These are phyloP conservation scores for Chrysopilus asiliformis DNA, from an alignment of 2,888 invertebrate species.

Conservation along the genomic window DNA sequence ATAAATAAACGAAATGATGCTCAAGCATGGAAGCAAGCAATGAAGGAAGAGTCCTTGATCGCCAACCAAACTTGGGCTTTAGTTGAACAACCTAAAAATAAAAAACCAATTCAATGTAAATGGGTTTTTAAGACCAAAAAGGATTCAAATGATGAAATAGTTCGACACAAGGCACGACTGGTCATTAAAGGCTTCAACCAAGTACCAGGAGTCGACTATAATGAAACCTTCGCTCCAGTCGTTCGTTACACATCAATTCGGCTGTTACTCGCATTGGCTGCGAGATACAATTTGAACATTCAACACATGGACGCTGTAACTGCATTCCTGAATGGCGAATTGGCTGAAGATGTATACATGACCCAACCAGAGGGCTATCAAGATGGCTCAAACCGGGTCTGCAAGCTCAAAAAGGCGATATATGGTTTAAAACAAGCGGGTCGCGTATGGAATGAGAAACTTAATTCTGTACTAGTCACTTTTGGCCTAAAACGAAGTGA, in stretches of 20 bases:
- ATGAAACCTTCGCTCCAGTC: slow-evolving; percentile 14
- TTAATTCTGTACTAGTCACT: slow-evolving; percentile 7
- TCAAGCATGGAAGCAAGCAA: no score
- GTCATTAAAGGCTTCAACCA: slow-evolving; percentile 12
- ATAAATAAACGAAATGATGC: no score
- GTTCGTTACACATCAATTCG: no score
- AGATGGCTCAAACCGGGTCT: slow-evolving; percentile 7
- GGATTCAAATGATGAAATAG: no score
- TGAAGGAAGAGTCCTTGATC: no score
- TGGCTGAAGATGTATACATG: no score
- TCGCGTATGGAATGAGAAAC: slow-evolving; percentile 12
- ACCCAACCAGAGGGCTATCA: slow-evolving; percentile 14
- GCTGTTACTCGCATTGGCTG: slow-evolving; percentile 1
- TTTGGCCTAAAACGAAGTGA: slow-evolving; percentile 4
- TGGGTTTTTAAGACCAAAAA: no score
- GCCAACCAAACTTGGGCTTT: slow-evolving; percentile 7
- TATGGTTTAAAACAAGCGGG: slow-evolving; percentile 16
- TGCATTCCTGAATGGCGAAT: slow-evolving; percentile 6
- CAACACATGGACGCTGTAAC: slow-evolving; percentile 14
- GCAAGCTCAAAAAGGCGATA: no score
- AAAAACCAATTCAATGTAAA: slow-evolving; percentile 1
- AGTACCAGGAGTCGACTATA: slow-evolving; percentile 11
- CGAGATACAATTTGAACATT: slow-evolving; percentile 5
- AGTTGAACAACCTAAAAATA: slow-evolving; percentile 4
- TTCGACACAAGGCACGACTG: no score